Percentiles rank a stretch among this genome's conserved stretches.
Evolutionary conservation across 2,113 vertebrate genomes (phyloP).

Genomic region (Rousettus leschenaultii): DNA sequence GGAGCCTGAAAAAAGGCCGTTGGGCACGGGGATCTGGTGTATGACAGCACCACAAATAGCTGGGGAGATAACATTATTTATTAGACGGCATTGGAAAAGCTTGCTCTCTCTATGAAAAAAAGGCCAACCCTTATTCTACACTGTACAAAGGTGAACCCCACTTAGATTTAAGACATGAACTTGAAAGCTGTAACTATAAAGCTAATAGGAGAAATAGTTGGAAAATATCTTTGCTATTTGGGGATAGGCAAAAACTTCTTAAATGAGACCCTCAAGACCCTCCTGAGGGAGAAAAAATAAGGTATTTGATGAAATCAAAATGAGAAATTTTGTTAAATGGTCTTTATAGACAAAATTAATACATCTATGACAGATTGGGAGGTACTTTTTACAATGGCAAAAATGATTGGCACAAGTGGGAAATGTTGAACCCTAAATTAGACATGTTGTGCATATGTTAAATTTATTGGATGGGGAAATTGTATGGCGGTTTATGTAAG

Average conservation of each 20-base stretch:
- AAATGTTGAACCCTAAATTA: neutral
- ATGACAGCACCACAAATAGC: accelerated
- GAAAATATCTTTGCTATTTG: neutral
- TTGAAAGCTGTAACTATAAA: slow-evolving; percentile 15
- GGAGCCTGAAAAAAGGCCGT: neutral
- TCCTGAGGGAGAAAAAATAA: neutral
- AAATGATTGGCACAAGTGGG: neutral
- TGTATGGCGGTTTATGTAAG: neutral
- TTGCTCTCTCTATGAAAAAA: neutral
- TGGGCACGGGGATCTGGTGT: accelerated
- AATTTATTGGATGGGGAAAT: neutral
- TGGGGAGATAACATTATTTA: neutral
- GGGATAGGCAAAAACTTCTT: neutral
- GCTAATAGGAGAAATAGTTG: neutral
- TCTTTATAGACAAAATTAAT: neutral
- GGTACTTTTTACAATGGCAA: neutral
- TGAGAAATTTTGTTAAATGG: slow-evolving; percentile 19
- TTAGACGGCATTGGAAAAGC: neutral
- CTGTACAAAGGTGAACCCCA: neutral
- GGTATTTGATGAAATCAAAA: neutral
- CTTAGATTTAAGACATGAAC: neutral
- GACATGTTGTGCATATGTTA: neutral
- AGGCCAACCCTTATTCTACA: neutral
- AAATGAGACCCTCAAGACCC: neutral
- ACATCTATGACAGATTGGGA: neutral